Percentiles rank a stretch among this genome's conserved stretches.
phyloP scores from a whole-genome alignment of 2,797 vertebrate genomes.

The Coregonus sp. region DNA sequence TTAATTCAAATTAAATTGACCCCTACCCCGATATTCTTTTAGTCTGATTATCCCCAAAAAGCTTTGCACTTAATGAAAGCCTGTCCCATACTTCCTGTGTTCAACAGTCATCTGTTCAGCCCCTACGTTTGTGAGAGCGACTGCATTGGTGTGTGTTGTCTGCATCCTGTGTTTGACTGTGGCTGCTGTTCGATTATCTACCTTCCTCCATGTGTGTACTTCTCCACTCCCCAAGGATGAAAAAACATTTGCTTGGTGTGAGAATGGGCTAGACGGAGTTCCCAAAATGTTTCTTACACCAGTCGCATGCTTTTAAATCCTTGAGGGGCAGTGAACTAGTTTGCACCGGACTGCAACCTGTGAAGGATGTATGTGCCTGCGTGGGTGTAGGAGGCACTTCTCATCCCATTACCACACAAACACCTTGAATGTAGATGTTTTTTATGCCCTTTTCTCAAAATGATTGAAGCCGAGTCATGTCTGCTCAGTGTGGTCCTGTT shows the following conservation, averaged over 20 bases:
- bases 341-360: constrained; percentile 10
- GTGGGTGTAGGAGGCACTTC: constrained; percentile 32
- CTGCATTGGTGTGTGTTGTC: neutral
- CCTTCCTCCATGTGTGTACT: neutral
- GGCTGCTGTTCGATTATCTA: neutral
- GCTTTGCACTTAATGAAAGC: constrained; percentile 68
- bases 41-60: constrained; percentile 58
- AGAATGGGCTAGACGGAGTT: neutral
- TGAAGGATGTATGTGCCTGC: constrained; percentile 57
- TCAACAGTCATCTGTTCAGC: neutral
- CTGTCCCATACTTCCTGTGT: constrained; percentile 39
- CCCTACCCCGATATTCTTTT: constrained; percentile 41
- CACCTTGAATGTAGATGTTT: constrained; percentile 71
- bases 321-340: neutral
- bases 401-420: constrained; percentile 50
- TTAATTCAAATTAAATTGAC: constrained; percentile 47
- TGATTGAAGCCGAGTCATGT: constrained; percentile 49
- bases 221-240: neutral
- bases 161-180: constrained; percentile 19
- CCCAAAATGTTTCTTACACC: neutral
- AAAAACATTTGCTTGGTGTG: neutral
- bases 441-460: neutral
- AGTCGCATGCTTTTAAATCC: neutral
- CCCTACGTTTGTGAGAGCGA: neutral
- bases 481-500: constrained; percentile 39